phyloP scores from a whole-genome alignment of 2,888 invertebrate species.

The Portevinia maculata region DNA sequence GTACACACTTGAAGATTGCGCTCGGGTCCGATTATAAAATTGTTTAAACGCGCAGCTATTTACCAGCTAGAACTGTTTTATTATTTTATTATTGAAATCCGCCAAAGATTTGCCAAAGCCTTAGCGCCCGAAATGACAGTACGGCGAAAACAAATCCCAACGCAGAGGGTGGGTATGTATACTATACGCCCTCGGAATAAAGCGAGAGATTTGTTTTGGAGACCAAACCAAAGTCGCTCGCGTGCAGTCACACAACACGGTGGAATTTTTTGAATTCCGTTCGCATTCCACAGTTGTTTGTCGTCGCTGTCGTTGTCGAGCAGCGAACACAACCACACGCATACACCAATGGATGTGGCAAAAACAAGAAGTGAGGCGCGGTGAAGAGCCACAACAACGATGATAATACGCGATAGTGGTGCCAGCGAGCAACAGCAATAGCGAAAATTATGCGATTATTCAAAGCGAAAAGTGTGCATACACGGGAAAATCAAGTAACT shows the following conservation, averaged over 20 bases:
- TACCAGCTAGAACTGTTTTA: slow-evolving; percentile 9
- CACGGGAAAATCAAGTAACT: slow-evolving; percentile 66
- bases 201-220: slow-evolving; percentile 1
- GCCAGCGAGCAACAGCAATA: slow-evolving; percentile 13
- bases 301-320: slow-evolving; percentile 24
- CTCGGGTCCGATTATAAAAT: slow-evolving; percentile 46
- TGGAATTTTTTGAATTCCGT: slow-evolving; percentile 67
- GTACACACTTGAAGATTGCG: slow-evolving; percentile 1
- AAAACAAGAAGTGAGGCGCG: slow-evolving; percentile 2
- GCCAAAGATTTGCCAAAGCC: slow-evolving; percentile 32
- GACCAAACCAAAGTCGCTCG: slow-evolving; percentile 31
- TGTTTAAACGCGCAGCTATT: slow-evolving; percentile 28
- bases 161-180: not conserved
- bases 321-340: slow-evolving; percentile 5
- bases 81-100: slow-evolving; percentile 33
- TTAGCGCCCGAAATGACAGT: slow-evolving; percentile 30
- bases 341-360: slow-evolving; percentile 11
- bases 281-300: slow-evolving; percentile 66
- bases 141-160: slow-evolving; percentile 17
- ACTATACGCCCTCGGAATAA: not conserved
- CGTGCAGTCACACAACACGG: slow-evolving; percentile 53
- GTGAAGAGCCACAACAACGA: slow-evolving; percentile 15
- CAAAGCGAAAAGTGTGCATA: slow-evolving; percentile 55
- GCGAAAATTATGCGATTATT: slow-evolving; percentile 66
- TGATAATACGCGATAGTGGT: slow-evolving; percentile 37